Base-by-base conservation (phyloP, 2,113 vertebrate genomes). In the Lipotes vexillifer region DNA sequence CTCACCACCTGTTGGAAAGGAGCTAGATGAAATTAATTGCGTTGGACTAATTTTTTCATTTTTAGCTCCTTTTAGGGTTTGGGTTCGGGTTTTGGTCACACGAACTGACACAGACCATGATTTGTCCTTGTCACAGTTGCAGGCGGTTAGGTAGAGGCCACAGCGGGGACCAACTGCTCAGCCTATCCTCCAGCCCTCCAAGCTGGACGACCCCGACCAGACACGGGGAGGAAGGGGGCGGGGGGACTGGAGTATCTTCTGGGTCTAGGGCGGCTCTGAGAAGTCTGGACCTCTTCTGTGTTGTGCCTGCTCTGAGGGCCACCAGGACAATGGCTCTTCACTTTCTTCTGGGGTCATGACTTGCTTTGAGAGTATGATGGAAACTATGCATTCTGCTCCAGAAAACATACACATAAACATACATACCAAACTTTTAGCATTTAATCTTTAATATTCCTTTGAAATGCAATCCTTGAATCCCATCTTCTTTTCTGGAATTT, bases 191-290 rank as follows among this genome's bases (percentile, higher is more conserved):
- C 15, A 8, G 25, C 20, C 14, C 13, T 21, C 61, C 6, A 3
- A 57, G 21, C 23, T 5, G 9, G 11, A 75, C 31, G 91, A 82
- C 12, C 23, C 17, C 0, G 0, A 55, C 29, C 61, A 25, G 74
- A 59, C 29, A 3, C 1, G 2, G 7, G 36, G 80, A 23, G 57
- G 44, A 23, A 66, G 69, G 12, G 0, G 1, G 21, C 1, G 6
- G 8, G 38, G 11, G 8, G 5, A 41, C 12, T 18, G 8, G 33
- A 23, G 5, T 11, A 4, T 49, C 33, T 83, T 44, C 21, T 21
- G 17, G 44, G 44, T 5, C 8, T 10, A 3, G 29, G 11, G 49
- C 0, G 0, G 23, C 52, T 85, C 59, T 63, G 72, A 82, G 38
- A n/a, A 20, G 6, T 29, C 69, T 31, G 13, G 46, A 18, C 25